Conservation (phyloP, 2,888 invertebrate species). For the Sarcophaga rosellei region DNA sequence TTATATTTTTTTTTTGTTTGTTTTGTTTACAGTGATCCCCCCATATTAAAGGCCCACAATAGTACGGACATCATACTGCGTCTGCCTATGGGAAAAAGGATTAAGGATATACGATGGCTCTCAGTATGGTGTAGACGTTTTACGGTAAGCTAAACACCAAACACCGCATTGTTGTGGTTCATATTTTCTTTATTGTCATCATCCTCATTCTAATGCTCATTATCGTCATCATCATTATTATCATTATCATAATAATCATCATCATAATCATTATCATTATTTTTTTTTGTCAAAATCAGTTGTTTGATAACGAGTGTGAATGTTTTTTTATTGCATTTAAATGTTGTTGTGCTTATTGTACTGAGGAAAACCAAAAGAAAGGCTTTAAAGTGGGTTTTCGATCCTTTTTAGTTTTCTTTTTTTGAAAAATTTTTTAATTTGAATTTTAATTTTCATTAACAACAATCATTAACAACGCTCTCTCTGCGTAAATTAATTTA, state of each 20-base stretch:
- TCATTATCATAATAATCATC: background rate
- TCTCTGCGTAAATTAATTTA: no score
- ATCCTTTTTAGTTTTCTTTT: no score
- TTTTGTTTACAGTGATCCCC: conserved; percentile 87
- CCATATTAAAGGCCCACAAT: conserved; percentile 87
- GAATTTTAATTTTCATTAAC: no score
- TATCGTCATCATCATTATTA: conserved; percentile 23
- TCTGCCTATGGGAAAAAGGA: conserved; percentile 91
- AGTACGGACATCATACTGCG: conserved; percentile 91
- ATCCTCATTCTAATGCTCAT: background rate
- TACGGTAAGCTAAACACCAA: conserved; percentile 83
- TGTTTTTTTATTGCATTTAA: no score
- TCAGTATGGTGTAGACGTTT: conserved; percentile 96
- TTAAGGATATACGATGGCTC: conserved; percentile 94
- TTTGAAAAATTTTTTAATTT: no score
- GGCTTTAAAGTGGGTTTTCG: no score
- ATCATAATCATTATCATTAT: conserved; percentile 20
- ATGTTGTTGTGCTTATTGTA: no score
- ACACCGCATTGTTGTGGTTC: conserved; percentile 49
- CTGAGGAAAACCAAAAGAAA: no score
- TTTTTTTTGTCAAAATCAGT: no score
- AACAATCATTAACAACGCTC: no score
- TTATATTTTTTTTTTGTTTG: conserved; percentile 37
- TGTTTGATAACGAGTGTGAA: no score
- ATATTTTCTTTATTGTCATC: conserved; percentile 31